phyloP scores from a whole-genome alignment of 2,888 invertebrate genomes.

The Lymantria dispar region DNA sequence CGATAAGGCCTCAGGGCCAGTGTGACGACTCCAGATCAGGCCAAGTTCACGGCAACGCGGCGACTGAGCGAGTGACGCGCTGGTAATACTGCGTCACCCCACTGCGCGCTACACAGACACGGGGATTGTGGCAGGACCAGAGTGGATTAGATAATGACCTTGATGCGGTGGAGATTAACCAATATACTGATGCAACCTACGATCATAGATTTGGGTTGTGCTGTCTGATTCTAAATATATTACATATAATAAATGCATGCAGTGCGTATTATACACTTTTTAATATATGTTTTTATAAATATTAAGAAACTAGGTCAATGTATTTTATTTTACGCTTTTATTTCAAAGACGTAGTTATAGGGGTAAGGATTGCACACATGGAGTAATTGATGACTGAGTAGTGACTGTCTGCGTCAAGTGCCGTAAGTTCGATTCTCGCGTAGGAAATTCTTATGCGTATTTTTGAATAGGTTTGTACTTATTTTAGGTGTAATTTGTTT shows the following conservation, averaged over 20 bases:
- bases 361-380: too few relatives aligned
- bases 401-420: too few relatives aligned
- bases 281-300: background rate
- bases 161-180: constrained; percentile 38
- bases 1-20: constrained; percentile 76
- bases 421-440: too few relatives aligned
- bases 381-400: too few relatives aligned
- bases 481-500: too few relatives aligned
- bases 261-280: background rate
- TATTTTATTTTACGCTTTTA: background rate
- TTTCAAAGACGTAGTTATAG: too few relatives aligned
- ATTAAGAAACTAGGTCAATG: background rate
- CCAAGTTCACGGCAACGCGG: constrained; percentile 79
- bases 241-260: background rate
- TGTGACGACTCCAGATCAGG: constrained; percentile 65
- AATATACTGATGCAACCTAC: constrained; percentile 15
- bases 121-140: constrained; percentile 43
- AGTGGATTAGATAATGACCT: constrained; percentile 64
- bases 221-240: background rate
- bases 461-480: too few relatives aligned
- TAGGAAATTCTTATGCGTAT: too few relatives aligned
- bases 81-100: constrained; percentile 37
- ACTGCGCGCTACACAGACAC: constrained; percentile 18
- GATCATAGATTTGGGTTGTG: constrained; percentile 7
- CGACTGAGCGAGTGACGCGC: constrained; percentile 60